These are phyloP conservation scores for Falco naumanni DNA, from an alignment of 2,797 vertebrate species.

Conservation along the genomic window DNA sequence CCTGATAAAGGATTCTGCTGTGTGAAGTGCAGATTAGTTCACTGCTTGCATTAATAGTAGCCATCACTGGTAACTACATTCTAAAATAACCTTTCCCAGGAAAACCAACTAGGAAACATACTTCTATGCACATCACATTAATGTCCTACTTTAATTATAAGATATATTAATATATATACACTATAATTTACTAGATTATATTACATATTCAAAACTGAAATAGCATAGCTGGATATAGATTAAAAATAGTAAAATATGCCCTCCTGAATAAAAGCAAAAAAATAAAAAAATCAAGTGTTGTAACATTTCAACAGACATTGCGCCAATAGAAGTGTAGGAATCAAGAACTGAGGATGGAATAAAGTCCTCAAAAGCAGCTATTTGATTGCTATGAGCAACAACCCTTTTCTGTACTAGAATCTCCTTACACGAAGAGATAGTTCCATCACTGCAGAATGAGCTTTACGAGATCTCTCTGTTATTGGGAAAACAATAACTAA, in stretches of 20 bases:
- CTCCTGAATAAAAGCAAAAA: neutral
- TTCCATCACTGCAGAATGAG: neutral
- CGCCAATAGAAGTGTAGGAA: neutral
- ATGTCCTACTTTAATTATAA: neutral
- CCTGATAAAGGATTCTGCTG: conserved; percentile 35
- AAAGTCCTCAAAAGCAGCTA: neutral
- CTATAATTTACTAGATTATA: neutral
- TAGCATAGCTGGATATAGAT: neutral
- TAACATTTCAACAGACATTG: neutral
- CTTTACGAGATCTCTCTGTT: neutral
- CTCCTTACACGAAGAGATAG: neutral
- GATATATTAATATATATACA: neutral
- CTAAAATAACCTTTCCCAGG: conserved; percentile 1
- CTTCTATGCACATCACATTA: neutral
- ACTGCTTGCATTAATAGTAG: neutral
- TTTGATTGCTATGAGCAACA: neutral
- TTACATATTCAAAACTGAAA: neutral
- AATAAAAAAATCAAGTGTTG: neutral
- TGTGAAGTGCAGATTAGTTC: conserved; percentile 37
- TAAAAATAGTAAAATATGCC: neutral
- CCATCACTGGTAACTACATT: neutral
- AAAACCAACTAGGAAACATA: neutral
- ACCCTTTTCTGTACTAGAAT: neutral
- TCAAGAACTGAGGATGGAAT: neutral
- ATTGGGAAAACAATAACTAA: neutral